Conservation (phyloP, 2,888 invertebrate genomes). For the Fragum fragum region DNA sequence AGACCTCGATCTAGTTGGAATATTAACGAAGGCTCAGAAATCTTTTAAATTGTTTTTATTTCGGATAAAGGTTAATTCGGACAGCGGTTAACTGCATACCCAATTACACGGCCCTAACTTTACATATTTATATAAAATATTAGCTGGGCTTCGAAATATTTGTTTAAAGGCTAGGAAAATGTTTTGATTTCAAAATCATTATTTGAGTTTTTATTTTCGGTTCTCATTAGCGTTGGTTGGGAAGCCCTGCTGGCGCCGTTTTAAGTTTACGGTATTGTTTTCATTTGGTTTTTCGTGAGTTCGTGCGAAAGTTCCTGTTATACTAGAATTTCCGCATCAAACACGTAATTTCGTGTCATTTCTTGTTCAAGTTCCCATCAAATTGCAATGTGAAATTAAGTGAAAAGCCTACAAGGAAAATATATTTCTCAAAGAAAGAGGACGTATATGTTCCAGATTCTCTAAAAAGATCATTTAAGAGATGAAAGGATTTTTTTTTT, state of each 20-base stretch:
- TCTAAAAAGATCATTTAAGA: too few relatives aligned
- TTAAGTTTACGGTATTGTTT: conserved; percentile 26
- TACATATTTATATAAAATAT: conserved; percentile 39
- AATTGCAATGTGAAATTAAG: too few relatives aligned
- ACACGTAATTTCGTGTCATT: conserved; percentile 11
- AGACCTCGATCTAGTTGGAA: conserved; percentile 40
- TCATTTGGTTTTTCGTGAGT: conserved; percentile 2
- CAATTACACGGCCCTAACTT: conserved; percentile 30
- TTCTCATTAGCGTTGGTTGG: conserved; percentile 8
- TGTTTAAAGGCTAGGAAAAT: conserved; percentile 52
- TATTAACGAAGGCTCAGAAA: conserved; percentile 16
- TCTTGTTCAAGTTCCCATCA: too few relatives aligned
- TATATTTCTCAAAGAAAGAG: too few relatives aligned
- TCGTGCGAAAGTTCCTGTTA: conserved; percentile 5
- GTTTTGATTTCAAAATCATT: conserved; percentile 46
- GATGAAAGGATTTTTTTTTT: too few relatives aligned
- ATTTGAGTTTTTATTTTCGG: conserved; percentile 32
- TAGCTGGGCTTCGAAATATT: conserved; percentile 47
- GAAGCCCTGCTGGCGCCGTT: conserved; percentile 13
- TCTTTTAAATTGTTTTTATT: conserved; percentile 40
- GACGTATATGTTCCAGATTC: too few relatives aligned
- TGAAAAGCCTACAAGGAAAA: too few relatives aligned
- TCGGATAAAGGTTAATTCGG: conserved; percentile 37
- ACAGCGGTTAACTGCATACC: neutral
- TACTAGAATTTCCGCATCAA: neutral